Conservation (phyloP, 1,140 invertebrate species). For the Musca domestica region DNA sequence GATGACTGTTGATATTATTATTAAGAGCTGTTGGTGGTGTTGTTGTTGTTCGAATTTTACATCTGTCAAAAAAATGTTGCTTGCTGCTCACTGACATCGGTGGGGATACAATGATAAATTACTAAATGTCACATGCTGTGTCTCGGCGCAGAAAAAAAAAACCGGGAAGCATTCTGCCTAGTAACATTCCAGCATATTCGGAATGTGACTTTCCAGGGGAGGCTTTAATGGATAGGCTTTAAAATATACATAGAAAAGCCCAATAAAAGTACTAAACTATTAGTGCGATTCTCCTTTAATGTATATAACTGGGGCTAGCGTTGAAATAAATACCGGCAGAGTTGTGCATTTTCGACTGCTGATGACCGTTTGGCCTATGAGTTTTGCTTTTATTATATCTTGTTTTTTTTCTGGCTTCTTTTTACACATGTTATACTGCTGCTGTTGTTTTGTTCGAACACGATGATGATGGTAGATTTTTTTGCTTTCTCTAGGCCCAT, state of each 20-base stretch:
- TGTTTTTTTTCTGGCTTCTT: background rate
- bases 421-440: background rate
- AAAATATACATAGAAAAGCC: too few relatives aligned
- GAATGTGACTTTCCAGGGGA: too few relatives aligned
- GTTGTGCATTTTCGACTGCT: background rate
- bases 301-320: too few relatives aligned
- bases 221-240: too few relatives aligned
- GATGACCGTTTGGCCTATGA: conserved; percentile 19
- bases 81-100: background rate
- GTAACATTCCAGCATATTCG: too few relatives aligned
- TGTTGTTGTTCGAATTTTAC: conserved; percentile 10
- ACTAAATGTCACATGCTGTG: conserved; percentile 16
- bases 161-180: too few relatives aligned
- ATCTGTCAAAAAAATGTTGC: conserved; percentile 12
- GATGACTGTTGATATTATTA: background rate
- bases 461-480: too few relatives aligned
- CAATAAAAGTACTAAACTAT: too few relatives aligned
- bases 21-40: background rate
- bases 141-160: background rate
- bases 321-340: too few relatives aligned
- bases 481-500: too few relatives aligned
- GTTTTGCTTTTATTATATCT: conserved; percentile 7
- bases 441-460: too few relatives aligned
- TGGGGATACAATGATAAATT: conserved; percentile 16
- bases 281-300: too few relatives aligned